These are phyloP conservation scores for Ia io DNA, from an alignment of 2,113 vertebrate species.

Conservation along the genomic window DNA sequence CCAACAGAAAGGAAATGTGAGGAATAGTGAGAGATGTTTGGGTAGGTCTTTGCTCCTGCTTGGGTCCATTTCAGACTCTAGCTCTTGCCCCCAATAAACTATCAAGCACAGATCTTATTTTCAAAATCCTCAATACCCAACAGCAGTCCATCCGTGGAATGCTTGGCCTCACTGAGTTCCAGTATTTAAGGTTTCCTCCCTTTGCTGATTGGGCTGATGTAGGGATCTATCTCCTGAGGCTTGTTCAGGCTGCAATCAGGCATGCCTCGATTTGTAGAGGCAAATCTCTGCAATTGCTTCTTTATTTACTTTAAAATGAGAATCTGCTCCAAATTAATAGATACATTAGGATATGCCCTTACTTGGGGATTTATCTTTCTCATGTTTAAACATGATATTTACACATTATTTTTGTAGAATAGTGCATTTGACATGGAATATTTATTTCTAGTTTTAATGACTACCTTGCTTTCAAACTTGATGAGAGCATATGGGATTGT, in stretches of 20 bases:
- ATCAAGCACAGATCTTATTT: neutral
- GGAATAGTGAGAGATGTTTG: neutral
- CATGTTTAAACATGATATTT: slow-evolving; percentile 45
- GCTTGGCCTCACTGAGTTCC: neutral
- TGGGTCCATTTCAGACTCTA: neutral
- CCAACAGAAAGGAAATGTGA: neutral
- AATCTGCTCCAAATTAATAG: neutral
- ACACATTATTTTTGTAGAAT: neutral
- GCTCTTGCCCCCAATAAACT: neutral
- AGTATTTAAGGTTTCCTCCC: slow-evolving; percentile 2
- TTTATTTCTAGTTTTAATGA: slow-evolving; percentile 44
- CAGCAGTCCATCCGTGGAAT: neutral
- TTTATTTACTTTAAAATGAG: slow-evolving; percentile 47
- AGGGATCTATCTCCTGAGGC: neutral
- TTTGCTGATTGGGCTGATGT: neutral
- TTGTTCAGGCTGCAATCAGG: slow-evolving; percentile 35
- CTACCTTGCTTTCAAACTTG: slow-evolving; percentile 22
- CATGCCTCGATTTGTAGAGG: slow-evolving; percentile 46
- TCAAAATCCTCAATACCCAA: neutral
- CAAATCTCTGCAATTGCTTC: slow-evolving; percentile 48
- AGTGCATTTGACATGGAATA: neutral
- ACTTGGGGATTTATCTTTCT: slow-evolving; percentile 3
- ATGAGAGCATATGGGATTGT: neutral
- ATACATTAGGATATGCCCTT: neutral
- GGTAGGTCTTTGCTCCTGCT: neutral